A percentile compares a stretch with the other conserved stretches of the same genome.
Conservation (phyloP, 2,888 invertebrate species). For the Hydroisotoma schaefferi region DNA sequence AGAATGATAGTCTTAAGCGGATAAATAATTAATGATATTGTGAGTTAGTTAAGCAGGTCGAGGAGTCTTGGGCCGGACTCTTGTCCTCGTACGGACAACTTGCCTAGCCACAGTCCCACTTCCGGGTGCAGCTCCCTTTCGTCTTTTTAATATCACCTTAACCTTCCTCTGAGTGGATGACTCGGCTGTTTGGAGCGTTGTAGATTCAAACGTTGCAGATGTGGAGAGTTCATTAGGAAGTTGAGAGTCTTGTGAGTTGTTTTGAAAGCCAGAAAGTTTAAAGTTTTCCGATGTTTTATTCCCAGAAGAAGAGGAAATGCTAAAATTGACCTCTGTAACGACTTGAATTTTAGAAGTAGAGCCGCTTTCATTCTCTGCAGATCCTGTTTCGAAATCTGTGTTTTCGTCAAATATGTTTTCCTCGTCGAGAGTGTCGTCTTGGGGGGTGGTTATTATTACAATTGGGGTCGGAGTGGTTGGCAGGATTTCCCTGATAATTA, state of each 20-base stretch:
- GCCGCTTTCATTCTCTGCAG: neutral
- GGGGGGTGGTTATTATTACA: neutral
- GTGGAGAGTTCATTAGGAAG: neutral
- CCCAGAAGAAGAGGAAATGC: neutral
- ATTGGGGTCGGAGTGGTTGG: conserved; percentile 5
- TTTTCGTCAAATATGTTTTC: neutral
- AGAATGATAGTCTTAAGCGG: too few relatives aligned
- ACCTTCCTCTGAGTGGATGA: conserved; percentile 1
- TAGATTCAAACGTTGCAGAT: neutral
- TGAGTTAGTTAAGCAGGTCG: neutral
- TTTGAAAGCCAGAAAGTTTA: neutral
- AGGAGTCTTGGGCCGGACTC: neutral
- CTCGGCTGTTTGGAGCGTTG: neutral
- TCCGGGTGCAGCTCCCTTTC: conserved; percentile 6
- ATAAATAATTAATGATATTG: too few relatives aligned
- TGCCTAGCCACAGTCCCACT: conserved; percentile 8
- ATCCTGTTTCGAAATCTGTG: neutral
- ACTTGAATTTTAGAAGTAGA: neutral
- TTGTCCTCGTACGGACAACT: conserved; percentile 9
- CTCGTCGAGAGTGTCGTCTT: neutral
- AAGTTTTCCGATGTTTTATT: neutral
- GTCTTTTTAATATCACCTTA: conserved; percentile 8
- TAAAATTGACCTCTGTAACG: neutral
- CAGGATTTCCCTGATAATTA: conserved; percentile 9
- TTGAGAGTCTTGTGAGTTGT: neutral